Base-by-base conservation (phyloP, 2,888 invertebrate species). In the Agonopterix arenella region DNA sequence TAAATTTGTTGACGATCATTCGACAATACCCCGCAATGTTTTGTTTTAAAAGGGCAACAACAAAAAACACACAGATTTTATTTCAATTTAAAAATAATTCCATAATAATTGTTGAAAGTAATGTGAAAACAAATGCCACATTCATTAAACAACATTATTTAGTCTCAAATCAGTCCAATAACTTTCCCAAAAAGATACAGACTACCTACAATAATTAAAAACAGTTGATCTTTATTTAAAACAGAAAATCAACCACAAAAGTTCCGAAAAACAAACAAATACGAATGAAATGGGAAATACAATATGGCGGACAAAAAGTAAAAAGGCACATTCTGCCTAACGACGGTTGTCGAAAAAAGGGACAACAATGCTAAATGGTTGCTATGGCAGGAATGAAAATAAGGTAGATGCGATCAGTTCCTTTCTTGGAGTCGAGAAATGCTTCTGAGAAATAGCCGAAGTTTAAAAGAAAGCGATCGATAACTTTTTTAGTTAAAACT, bases 331-430 rank as follows among this genome's bases (percentile, higher is more conserved):
- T 62, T 66, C 56, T 60, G 60, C 52, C 68, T 70, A 71, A 74
- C 74, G 76, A 74, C 69, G 65, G 61, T 8, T 11, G 43, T 11
- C 43, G 70, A 76, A 76, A 80, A 81, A 77, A 70, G 73, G 28
- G 37, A n/a, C 58, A 68, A 66, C 68, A 70, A 74, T 66, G 65
- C 66, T 64, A 68, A 70, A 68, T 64, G 67, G 80, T 73, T 76
- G 73, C 68, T 67, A 54, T 57, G 68, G 57, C 54, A 56, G 66
- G 76, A 74, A 77, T 77, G 75, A 76, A 73, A 80, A 81, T 75
- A 76, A 80, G 70, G 67, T 54, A 52, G 60, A 55, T 9, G 40
- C 40, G 40, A 28, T n/a, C 40, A 16, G 16, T n/a, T 28, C 42
- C 9, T 4, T 13, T 10, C n/a, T 44, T 70, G 55, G 47, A 55